Base-by-base conservation (phyloP, 1,140 invertebrate genomes). In the Pissodes strobi region DNA sequence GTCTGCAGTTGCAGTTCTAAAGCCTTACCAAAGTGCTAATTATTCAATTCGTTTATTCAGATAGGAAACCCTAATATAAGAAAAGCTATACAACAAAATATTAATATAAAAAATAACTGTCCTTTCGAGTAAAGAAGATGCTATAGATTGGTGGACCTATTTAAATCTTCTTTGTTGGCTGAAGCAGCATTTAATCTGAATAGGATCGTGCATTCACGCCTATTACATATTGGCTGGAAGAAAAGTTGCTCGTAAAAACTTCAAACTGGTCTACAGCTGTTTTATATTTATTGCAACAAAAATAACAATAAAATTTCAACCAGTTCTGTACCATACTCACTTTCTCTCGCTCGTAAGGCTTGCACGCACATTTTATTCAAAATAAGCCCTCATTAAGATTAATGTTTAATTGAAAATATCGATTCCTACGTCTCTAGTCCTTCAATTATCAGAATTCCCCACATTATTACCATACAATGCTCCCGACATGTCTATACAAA, bases 321-420 rank as follows among this genome's bases (percentile, higher is more conserved):
- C n/a, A n/a, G n/a, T n/a, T n/a, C n/a, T n/a, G n/a, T n/a, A n/a
- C n/a, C n/a, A n/a, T n/a, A n/a, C n/a, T n/a, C n/a, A n/a, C 43
- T 17, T 18, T 46, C 18, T 23, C 43, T 46, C 22, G 6, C n/a
- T 13, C 5, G 43, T 8, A 6, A 13, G 12, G 43, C n/a, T 19
- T 23, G n/a, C 8, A 46, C 6, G 6, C 6, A 34, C n/a, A 17
- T n/a, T n/a, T n/a, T n/a, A n/a, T n/a, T 43, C 2, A 19, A 43
- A 3, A 2, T 13, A 8, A 9, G 10, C 12, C 18, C 21, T 2
- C 1, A 46, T n/a, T 46, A 18, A 46, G 1, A 17, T n/a, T n/a
- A 18, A 46, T 46, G 8, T 46, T 46, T 46, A 19, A 46, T 46
- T 46, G 4, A 46, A 21, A 13, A 21, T 46, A 46, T 46, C 43